Evolutionary conservation across 1,140 invertebrate species (phyloP), one percentile per base, ranked within the genome.

Genomic region (Ceratosolen fusciceps): DNA sequence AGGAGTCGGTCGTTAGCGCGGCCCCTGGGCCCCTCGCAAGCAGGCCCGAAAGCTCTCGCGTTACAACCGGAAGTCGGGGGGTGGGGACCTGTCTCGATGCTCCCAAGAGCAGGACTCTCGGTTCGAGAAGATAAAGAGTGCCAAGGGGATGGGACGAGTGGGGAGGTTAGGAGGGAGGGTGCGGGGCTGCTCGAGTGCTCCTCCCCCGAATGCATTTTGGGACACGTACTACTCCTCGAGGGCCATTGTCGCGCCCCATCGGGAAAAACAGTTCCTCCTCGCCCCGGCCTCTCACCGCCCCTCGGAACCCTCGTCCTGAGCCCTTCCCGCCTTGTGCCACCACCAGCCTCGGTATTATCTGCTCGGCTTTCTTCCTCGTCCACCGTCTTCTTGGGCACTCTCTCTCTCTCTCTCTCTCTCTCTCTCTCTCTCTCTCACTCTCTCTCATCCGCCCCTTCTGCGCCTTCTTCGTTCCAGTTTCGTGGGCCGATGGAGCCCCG

Each of bases 11-110:
- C 70, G 77, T 71, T 71, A 72, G 77, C 62, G 62, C 21, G 26
- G 21, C 43, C 39, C 12, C 2, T 14, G 49, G 52, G 34, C 24
- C 21, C 43, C 54, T 34, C 43, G 71, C n/a, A 72, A 58, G 31
- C 70, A 65, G 58, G 47, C 5, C 72, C 67, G 70, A 76, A 76
- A 77, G 79, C 74, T 81, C 86, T 88, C 87, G 84, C 83, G 83
- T 88, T 88, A 87, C 87, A 85, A 87, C 85, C 87, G 87, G 87
- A 88, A 88, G 85, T 77, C 71, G 76, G 58, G 81, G 82, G 84
- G 83, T 83, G 85, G 83, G 74, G 74, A 81, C 80, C 81, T 79
- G 80, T 77, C 80, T 56, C 76, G 74, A 77, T 74, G 43, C 75
- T 72, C 77, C 52, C 80, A 74, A 26, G 39, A 5, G 67, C 29